Evolutionary conservation across 2,888 invertebrate species (phyloP), one percentile per base, ranked within the genome.

Genomic region (Horisme vitalbata): DNA sequence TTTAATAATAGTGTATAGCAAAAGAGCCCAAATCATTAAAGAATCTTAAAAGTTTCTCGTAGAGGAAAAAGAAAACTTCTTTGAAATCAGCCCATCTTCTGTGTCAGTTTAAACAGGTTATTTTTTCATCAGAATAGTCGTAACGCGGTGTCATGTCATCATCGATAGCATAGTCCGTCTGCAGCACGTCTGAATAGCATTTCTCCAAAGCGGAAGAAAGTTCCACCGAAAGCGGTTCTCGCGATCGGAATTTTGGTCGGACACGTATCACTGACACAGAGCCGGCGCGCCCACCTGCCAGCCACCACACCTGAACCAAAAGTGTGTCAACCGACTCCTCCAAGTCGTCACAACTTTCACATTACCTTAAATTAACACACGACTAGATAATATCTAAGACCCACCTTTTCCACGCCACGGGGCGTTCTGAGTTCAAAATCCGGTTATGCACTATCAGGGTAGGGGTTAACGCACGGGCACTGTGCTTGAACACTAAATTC

Each of bases 301-400:
- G 71, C 74, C 65, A 75, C 79, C 82, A 77, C 85, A 84, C 85
- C 84, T 84, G 86, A 83, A 71, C 75, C 78, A 85, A 85, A 88
- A 87, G 88, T 89, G 74, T 89, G 88, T 87, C 88, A 88, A 73
- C 80, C 76, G 76, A 84, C 84, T 85, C 83, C 77, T 83, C 80
- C 63, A 58, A 79, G 78, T 82, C 78, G 83, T 76, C 78, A 75
- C 73, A 81, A 88, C 88, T 89, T 89, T 89, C 89, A 89, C 89
- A 86, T 88, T 77, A 84, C 81, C 83, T 85, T 84, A 83, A 83
- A 83, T 81, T 80, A 83, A 76, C 82, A 79, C 76, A 75, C 68
- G 69, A 66, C 69, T 67, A 72, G 71, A 68, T 68, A 68, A 68
- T 61, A 61, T 57, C 34, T 33, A 38, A 48, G 30, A 79, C 81